Evolutionary conservation across 2,797 vertebrate genomes (phyloP).

Genomic region (Betta splendens): DNA sequence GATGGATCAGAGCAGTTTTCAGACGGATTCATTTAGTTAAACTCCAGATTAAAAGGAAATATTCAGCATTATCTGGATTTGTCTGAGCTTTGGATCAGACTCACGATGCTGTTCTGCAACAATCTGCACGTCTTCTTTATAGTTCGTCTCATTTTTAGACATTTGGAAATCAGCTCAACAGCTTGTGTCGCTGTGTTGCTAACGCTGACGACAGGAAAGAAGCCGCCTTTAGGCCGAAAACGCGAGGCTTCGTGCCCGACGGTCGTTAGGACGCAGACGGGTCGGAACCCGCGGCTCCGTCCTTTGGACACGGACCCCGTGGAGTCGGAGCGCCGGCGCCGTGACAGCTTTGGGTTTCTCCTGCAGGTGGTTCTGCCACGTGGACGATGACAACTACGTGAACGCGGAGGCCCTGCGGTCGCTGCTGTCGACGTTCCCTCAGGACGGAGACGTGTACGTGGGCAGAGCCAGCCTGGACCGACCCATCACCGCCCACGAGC

Average conservation of each 20-base stretch:
- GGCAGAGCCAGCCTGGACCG: slow-evolving; percentile 91
- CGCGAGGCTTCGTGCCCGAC: slow-evolving; percentile 29
- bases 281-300: slow-evolving; percentile 34
- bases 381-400: slow-evolving; percentile 94
- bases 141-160: neutral
- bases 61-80: neutral
- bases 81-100: neutral
- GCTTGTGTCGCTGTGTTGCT: slow-evolving; percentile 42
- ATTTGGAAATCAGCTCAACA: slow-evolving; percentile 31
- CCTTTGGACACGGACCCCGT: too few relatives aligned
- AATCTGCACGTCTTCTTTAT: neutral
- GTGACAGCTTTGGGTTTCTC: too few relatives aligned
- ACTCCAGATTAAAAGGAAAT: too few relatives aligned
- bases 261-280: slow-evolving; percentile 22
- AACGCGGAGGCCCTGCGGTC: slow-evolving; percentile 84
- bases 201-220: neutral
- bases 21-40: neutral
- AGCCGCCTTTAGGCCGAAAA: too few relatives aligned
- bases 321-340: too few relatives aligned
- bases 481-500: slow-evolving; percentile 86
- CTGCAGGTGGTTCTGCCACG: slow-evolving; percentile 92
- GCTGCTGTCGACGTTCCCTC: slow-evolving; percentile 82
- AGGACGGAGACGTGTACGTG: slow-evolving; percentile 82
- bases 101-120: neutral
- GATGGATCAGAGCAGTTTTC: too few relatives aligned